Evolutionary conservation across 1,140 invertebrate species (phyloP).

Genomic region (Oryzaephilus surinamensis): DNA sequence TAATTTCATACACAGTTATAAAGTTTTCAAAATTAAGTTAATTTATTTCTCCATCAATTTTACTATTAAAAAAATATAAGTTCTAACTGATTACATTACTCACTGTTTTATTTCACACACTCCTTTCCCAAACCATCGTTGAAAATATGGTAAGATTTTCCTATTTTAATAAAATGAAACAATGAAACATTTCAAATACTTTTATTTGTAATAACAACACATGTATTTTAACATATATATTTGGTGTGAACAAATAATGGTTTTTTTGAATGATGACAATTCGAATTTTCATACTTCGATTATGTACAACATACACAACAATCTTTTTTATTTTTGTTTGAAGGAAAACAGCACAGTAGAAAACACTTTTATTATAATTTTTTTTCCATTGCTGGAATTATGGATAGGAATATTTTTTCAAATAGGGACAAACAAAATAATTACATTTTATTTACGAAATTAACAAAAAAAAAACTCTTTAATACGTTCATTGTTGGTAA

Average conservation of each 20-base stretch:
- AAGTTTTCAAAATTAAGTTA: no score
- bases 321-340: no score
- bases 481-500: background rate
- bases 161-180: no score
- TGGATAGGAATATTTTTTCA: conserved; percentile 8
- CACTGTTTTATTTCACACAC: no score
- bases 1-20: no score
- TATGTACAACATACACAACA: conserved; percentile 34
- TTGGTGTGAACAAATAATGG: conserved; percentile 34
- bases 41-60: no score
- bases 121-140: no score
- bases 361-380: conserved; percentile 6
- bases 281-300: conserved; percentile 8
- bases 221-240: conserved; percentile 36
- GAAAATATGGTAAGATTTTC: no score
- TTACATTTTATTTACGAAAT: conserved; percentile 3
- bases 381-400: background rate
- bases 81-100: no score
- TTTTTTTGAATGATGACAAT: conserved; percentile 26
- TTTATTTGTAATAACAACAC: conserved; percentile 32
- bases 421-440: conserved; percentile 7
- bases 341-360: conserved; percentile 26
- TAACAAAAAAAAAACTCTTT: conserved; percentile 5
- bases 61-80: no score
- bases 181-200: conserved; percentile 8